phyloP scores from a whole-genome alignment of 2,113 vertebrate genomes.

The Triplophysa dalaica region DNA sequence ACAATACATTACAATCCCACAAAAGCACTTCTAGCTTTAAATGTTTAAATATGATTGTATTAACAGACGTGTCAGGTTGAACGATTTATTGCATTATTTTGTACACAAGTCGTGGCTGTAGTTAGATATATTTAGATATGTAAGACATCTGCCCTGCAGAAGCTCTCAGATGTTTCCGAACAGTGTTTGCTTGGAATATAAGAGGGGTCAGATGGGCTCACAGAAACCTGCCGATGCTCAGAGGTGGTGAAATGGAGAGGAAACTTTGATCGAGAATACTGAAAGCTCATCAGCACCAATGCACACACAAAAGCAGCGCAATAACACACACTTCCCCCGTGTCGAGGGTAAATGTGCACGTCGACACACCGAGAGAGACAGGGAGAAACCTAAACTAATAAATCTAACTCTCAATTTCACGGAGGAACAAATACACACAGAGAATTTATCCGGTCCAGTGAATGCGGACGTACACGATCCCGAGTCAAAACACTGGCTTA shows the following conservation, averaged over 20 bases:
- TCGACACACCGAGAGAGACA: slow-evolving; percentile 20
- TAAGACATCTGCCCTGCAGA: neutral
- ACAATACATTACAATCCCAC: no score
- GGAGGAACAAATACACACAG: slow-evolving; percentile 33
- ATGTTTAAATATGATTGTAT: no score
- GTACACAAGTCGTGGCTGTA: neutral
- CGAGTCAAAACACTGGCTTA: slow-evolving; percentile 18
- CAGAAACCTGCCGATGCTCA: slow-evolving; percentile 15
- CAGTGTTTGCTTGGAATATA: slow-evolving; percentile 13
- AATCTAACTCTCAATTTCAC: slow-evolving; percentile 37
- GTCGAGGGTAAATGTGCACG: slow-evolving; percentile 2
- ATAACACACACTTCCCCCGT: slow-evolving; percentile 17
- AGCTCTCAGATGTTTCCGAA: neutral
- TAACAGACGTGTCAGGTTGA: neutral
- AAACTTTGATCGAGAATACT: slow-evolving; percentile 26
- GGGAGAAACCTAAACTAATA: slow-evolving; percentile 28
- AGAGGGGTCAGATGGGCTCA: slow-evolving; percentile 19
- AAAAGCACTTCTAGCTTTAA: no score
- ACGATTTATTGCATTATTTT: neutral
- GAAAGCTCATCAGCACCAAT: slow-evolving; percentile 26
- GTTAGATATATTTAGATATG: neutral
- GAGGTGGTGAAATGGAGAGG: slow-evolving; percentile 27
- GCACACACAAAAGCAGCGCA: neutral
- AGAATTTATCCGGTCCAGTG: slow-evolving; percentile 36
- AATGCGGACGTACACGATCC: slow-evolving; percentile 6